Conservation (phyloP, 2,888 invertebrate species). For the Glyphotaelius pellucidus region DNA sequence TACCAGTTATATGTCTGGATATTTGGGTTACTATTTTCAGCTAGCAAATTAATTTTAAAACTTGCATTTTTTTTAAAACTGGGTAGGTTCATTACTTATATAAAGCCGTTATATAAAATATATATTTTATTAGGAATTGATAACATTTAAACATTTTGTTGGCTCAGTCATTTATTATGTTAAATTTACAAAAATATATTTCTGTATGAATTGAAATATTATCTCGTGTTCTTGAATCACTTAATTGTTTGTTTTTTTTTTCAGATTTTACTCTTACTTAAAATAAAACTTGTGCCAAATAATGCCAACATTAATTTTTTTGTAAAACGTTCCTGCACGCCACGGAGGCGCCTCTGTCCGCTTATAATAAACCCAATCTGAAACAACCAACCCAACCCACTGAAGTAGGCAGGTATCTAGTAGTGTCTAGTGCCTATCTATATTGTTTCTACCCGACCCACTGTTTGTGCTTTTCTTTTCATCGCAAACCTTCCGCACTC, state of each 20-base stretch:
- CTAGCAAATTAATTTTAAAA: too few species aligned
- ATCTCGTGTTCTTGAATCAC: neutral
- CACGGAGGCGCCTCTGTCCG: neutral
- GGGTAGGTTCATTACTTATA: too few species aligned
- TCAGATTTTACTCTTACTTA: neutral
- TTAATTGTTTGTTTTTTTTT: neutral
- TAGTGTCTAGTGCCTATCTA: too few species aligned
- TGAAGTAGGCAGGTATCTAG: neutral
- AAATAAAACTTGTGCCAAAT: neutral
- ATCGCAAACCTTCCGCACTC: slow-evolving; percentile 2
- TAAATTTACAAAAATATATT: neutral
- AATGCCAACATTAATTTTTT: neutral
- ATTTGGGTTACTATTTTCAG: too few species aligned
- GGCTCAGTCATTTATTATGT: too few species aligned
- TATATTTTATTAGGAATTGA: too few species aligned
- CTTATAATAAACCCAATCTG: neutral
- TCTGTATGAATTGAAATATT: neutral
- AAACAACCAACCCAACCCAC: too few species aligned
- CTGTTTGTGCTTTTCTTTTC: neutral
- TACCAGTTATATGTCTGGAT: too few species aligned
- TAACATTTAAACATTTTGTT: too few species aligned
- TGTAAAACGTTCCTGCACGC: neutral
- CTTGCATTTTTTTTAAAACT: too few species aligned
- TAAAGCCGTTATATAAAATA: too few species aligned
- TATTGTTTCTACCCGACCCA: neutral